Percentiles rank a stretch among this genome's conserved stretches.
Evolutionary conservation across 2,888 invertebrate species (phyloP).

Genomic region (Xestia ashworthii): DNA sequence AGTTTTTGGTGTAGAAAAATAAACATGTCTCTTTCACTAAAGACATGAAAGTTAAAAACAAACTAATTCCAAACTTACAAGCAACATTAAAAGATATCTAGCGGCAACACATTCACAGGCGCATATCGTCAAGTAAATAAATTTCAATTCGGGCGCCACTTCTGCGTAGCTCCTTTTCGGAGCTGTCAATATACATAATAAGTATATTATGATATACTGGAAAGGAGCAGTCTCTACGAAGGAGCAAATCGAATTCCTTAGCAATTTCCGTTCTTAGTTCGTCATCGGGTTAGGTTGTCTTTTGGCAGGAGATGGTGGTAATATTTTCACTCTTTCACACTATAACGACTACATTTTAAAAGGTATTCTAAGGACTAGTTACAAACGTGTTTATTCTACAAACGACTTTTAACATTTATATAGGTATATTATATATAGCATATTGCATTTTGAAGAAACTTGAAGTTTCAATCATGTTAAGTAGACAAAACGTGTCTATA

Average conservation of each 20-base stretch:
- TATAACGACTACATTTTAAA: background rate
- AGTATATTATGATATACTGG: slow-evolving; percentile 46
- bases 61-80: background rate
- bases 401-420: background rate
- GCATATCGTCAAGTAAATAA: slow-evolving; percentile 26
- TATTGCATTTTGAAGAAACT: no score
- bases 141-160: slow-evolving; percentile 23
- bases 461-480: no score
- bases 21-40: no score
- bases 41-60: no score
- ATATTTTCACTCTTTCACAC: slow-evolving; percentile 3
- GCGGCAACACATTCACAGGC: slow-evolving; percentile 7
- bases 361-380: background rate
- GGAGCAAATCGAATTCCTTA: slow-evolving; percentile 55
- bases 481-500: no score
- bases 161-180: slow-evolving; percentile 23
- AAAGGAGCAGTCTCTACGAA: slow-evolving; percentile 29
- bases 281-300: slow-evolving; percentile 36
- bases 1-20: no score
- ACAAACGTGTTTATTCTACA: background rate
- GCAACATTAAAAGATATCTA: background rate
- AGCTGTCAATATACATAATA: slow-evolving; percentile 44
- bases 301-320: slow-evolving; percentile 18
- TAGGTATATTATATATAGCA: background rate
- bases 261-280: slow-evolving; percentile 63